Evolutionary conservation across 2,888 invertebrate species (phyloP), one percentile per base, ranked within the genome.

Genomic region (Athalia cordata): DNA sequence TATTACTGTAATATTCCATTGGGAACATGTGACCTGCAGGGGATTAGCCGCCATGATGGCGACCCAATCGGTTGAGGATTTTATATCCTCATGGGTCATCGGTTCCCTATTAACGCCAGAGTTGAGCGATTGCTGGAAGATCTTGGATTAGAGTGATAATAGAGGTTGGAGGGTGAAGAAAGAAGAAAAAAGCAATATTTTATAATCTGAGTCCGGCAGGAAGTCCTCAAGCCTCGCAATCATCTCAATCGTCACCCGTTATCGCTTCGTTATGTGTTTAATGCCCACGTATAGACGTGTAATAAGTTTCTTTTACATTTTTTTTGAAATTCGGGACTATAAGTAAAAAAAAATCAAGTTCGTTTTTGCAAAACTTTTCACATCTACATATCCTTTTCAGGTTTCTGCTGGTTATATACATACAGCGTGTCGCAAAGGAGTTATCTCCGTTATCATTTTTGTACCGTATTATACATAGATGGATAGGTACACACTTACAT

Each of bases 161-260:
- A 2, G 29, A 29, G 29, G 29, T 0, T 29, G 29, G 29, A 2
- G 52, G 7, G 52, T 52, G 52, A 9, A 29, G 2, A 9, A 52
- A 9, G 47, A 66, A 13, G 47, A 47, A 49, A 49, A 66, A 66
- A 66, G 66, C 49, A 66, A 66, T 66, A 66, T 66, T 66, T 66
- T 47, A 66, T 49, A 66, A 66, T 49, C 29, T 66, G 66, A 66
- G 49, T 66, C 66, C 66, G 47, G 11, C 11, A 29, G 8, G 47
- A 49, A 66, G 66, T 66, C 66, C 66, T 66, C 49, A 49, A 66
- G 66, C 66, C 13, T 9, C 3, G 3, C 47, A 29, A 68, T 68
- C 52, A 29, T 52, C 50, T 29, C 50, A 55, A 68, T 68, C 50
- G 7, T 52, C 11, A 11, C 52, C 7, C 7, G 3, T 3, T 52